Base-by-base conservation (phyloP, 2,888 invertebrate genomes). In the Ornithoptera priamus region DNA sequence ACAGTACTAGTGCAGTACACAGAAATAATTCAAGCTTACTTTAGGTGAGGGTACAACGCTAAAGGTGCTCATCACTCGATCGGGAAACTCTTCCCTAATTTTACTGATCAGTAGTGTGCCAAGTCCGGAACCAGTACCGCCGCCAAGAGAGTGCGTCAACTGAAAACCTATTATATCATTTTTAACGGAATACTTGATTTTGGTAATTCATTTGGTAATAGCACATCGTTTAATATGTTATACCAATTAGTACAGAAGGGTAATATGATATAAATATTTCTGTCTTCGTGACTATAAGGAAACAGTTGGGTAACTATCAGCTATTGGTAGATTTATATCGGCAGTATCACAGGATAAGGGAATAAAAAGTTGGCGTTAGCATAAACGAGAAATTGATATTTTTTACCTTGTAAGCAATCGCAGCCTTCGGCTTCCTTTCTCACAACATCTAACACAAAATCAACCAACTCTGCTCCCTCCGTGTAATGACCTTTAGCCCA, bases 51-150 rank as follows among this genome's bases (percentile, higher is more conserved):
- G 97, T 0, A 97, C 94, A 0, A 96, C 95, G 63, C 97, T 95
- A 81, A 97, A 97, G 0, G 97, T 97, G 87, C 94, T 96, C 96
- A 98, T 97, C 73, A 97, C 97, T 58, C 97, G 89, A 78, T 96
- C 96, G 0, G 97, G 97, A 82, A 95, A 97, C 85, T 97, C 97
- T 82, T 97, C 97, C 0, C 97, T 94, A 78, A 97, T 97, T 90
- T 97, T 97, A 73, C 96, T 97, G 75, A 97, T 97, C 6, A 97
- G 92, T 8, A 97, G 88, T 0, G 97, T 97, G 8, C 97, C 97
- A 96, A 97, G 95, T 0, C 97, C 97, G 0, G 97, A 97, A 0
- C 97, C 97, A 0, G 97, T 97, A 20, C 97, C 97, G 10, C 97
- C 97, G 1, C 97, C 97, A 20, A 97, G 93, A 0, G 97, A 97